phyloP scores from a whole-genome alignment of 1,140 invertebrate species.

The Cydia pomonella region DNA sequence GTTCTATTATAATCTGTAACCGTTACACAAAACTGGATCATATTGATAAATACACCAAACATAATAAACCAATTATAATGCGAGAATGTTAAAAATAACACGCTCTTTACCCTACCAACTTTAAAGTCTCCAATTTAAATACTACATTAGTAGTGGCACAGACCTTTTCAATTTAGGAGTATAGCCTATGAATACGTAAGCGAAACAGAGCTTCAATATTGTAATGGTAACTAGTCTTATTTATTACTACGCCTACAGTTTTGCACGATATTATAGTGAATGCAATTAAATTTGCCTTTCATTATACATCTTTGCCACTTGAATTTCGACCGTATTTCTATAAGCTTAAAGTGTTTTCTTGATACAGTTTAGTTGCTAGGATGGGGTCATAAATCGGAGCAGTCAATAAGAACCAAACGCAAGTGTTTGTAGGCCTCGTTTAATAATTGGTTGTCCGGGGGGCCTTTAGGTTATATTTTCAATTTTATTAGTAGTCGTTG shows the following conservation, averaged over 20 bases:
- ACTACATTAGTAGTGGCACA: not conserved
- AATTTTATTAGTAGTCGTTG: too few species aligned
- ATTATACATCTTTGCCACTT: not conserved
- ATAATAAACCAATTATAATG: conserved; percentile 27
- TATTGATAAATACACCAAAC: not conserved
- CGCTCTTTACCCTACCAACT: not conserved
- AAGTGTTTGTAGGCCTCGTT: conserved; percentile 1
- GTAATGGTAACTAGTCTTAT: conserved; percentile 10
- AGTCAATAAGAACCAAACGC: not conserved
- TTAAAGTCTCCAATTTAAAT: not conserved
- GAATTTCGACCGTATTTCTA: not conserved
- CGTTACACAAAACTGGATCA: not conserved
- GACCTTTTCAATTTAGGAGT: not conserved
- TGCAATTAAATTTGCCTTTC: conserved; percentile 16
- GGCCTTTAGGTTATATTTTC: too few species aligned
- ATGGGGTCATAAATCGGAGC: not conserved
- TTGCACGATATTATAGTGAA: not conserved
- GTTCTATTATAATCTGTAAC: not conserved
- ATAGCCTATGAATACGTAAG: conserved; percentile 26
- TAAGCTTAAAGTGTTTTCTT: not conserved
- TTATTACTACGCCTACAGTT: conserved; percentile 21
- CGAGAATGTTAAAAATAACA: conserved; percentile 1
- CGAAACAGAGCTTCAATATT: not conserved
- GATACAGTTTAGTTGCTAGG: not conserved
- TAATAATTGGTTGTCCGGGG: not conserved